Conservation (phyloP, 2,888 invertebrate genomes). For the Sphecodes monilicornis region DNA sequence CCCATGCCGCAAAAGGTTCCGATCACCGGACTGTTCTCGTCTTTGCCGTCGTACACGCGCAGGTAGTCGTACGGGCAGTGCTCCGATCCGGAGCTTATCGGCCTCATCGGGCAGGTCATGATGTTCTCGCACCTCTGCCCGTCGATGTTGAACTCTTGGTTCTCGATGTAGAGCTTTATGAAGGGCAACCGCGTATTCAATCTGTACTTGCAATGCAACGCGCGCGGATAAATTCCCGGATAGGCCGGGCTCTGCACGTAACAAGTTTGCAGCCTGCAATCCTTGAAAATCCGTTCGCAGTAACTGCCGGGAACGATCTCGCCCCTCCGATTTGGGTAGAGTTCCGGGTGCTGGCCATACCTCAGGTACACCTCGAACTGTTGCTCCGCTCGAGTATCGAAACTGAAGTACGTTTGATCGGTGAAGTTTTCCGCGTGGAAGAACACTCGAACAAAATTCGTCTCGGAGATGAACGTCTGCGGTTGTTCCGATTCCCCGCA, state of each 20-base stretch:
- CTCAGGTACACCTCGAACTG: conserved; percentile 95
- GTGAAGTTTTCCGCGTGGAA: conserved; percentile 97
- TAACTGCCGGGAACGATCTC: conserved; percentile 95
- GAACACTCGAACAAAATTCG: conserved; percentile 95
- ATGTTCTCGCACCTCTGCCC: conserved; percentile 97
- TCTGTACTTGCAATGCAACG: conserved; percentile 95
- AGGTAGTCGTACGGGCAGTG: conserved; percentile 96
- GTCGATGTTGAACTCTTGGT: conserved; percentile 97
- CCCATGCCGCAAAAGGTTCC: conserved; percentile 97
- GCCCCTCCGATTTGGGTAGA: conserved; percentile 95
- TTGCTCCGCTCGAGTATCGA: conserved; percentile 95
- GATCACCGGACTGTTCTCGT: conserved; percentile 94
- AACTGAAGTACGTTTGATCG: conserved; percentile 95
- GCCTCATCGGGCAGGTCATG: conserved; percentile 97
- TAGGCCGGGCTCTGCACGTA: conserved; percentile 97
- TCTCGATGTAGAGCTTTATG: conserved; percentile 96
- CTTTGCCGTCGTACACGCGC: conserved; percentile 95
- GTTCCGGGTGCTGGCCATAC: conserved; percentile 97
- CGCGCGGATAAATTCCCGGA: conserved; percentile 96
- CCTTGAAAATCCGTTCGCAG: conserved; percentile 94
- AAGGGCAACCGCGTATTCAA: conserved; percentile 95
- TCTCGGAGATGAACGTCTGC: conserved; percentile 97
- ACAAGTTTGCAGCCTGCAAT: conserved; percentile 95
- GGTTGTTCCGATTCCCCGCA: conserved; percentile 97
- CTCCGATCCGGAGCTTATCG: conserved; percentile 94